phyloP scores from a whole-genome alignment of 2,888 invertebrate genomes.

The Cyrtodaria siliqua region DNA sequence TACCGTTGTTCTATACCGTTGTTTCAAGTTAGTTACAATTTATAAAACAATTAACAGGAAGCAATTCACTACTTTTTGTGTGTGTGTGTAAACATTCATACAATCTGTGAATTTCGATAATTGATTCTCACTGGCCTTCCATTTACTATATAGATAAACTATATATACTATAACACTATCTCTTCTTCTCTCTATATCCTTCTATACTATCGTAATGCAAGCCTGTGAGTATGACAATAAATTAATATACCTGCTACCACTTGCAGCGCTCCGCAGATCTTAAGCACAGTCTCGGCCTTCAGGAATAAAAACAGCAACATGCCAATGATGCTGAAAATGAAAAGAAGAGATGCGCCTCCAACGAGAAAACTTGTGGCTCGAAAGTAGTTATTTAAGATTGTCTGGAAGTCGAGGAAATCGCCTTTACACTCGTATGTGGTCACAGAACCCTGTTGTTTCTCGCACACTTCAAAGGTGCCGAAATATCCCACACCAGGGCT shows the following conservation, averaged over 20 bases:
- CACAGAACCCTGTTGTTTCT: conserved; percentile 88
- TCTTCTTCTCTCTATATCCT: no score
- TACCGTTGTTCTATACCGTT: no score
- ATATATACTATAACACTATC: no score
- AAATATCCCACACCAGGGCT: conserved; percentile 96
- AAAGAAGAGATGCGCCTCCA: conserved; percentile 92
- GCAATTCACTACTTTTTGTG: no score
- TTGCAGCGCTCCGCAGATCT: conserved; percentile 98
- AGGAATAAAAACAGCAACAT: conserved; percentile 97
- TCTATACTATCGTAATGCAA: no score
- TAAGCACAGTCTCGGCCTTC: conserved; percentile 96
- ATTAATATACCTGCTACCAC: conserved; percentile 88
- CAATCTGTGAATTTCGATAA: no score
- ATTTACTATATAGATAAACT: no score
- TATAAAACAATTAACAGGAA: no score
- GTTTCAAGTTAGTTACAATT: no score
- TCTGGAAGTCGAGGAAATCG: conserved; percentile 90
- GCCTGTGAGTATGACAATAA: no score
- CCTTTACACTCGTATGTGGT: conserved; percentile 90
- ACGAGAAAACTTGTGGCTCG: conserved; percentile 95
- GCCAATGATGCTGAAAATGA: conserved; percentile 93
- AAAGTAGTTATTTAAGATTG: conserved; percentile 94
- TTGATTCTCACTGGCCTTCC: no score
- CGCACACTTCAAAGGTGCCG: conserved; percentile 96
- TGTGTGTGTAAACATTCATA: no score